Evolutionary conservation across 2,797 vertebrate genomes (phyloP), one percentile per base, ranked within the genome.

Genomic region (Sciurus carolinensis): DNA sequence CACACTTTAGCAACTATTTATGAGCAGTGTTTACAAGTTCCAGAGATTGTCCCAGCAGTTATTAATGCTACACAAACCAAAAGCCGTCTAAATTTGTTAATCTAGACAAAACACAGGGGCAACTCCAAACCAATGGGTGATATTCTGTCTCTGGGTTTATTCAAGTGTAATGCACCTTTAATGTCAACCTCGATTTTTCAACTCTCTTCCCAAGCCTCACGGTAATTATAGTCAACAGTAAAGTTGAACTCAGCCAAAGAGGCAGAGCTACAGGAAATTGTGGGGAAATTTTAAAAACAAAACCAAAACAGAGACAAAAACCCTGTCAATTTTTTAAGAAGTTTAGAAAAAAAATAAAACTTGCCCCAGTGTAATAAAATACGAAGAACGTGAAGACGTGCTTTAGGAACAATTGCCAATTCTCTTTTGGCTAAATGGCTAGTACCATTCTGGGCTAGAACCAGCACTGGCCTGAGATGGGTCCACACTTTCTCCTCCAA

Each of bases 211-310:
- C 86, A 94, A 92, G 39, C 84, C 90, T 86, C 33, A 36, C 62
- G 30, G 95, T 97, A 97, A 90, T 83, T 97, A 91, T 18, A 97
- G 93, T 87, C 95, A 95, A 71, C 69, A 80, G 76, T 44, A 90
- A 96, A 95, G 90, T 9, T 76, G 59, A 94, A 59, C 86, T 57
- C 36, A 91, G 83, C 92, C 96, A 95, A 81, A 89, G 10, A 98
- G 90, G 90, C 91, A 93, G 0, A 1, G 22, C 95, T 95, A 91
- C 95, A 97, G 86, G 85, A 97, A 98, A 97, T 44, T 52, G 94
- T 88, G 96, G 94, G 95, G 91, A 96, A 93, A 95, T 28, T 94
- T 97, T 62, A 47, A 97, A 98, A 97, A 95, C 95, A 97, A 97
- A 97, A 95, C 86, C 95, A 98, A 97, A 96, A 96, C 84, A 90